These are phyloP conservation scores for Goniozus legneri DNA, from an alignment of 1,140 invertebrate species.

Conservation along the genomic window DNA sequence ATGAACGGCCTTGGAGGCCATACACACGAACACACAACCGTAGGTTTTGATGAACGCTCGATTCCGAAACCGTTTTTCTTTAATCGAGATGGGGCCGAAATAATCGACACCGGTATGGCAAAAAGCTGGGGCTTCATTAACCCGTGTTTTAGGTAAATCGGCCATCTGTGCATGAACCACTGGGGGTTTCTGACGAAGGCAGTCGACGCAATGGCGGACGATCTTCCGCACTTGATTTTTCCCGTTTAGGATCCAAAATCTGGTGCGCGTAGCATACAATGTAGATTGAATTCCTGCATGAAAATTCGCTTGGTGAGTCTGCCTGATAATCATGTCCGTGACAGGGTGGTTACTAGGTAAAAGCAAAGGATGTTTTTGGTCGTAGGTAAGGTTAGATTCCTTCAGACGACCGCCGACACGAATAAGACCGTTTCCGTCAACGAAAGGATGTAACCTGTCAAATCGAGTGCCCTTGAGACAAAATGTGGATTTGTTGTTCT, in stretches of 20 bases:
- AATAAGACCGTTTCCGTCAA: neutral
- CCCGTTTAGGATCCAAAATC: constrained; percentile 28
- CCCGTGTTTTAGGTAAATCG: constrained; percentile 19
- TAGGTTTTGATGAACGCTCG: constrained; percentile 30
- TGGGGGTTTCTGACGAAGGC: constrained; percentile 22
- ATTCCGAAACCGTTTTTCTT: constrained; percentile 18
- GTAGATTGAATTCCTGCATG: constrained; percentile 36
- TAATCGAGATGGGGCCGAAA: constrained; percentile 34
- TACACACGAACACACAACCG: constrained; percentile 30
- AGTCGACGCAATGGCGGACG: constrained; percentile 33
- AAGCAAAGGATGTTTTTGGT: constrained; percentile 43
- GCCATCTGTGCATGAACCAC: constrained; percentile 30
- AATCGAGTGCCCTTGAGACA: neutral
- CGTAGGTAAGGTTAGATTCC: constrained; percentile 26
- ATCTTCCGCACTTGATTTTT: constrained; percentile 14
- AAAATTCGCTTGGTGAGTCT: constrained; percentile 27
- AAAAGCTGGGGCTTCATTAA: constrained; percentile 24
- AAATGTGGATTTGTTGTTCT: no score
- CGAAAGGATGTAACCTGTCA: neutral
- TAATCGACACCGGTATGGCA: constrained; percentile 28
- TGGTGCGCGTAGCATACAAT: constrained; percentile 14
- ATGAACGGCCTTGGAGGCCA: constrained; percentile 33
- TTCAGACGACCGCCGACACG: constrained; percentile 35
- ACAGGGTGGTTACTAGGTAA: constrained; percentile 29
- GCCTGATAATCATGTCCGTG: constrained; percentile 28